Percentiles rank a stretch among this genome's conserved stretches.
Evolutionary conservation across 2,888 invertebrate species (phyloP).

Genomic region (Microctonus hyperodae): DNA sequence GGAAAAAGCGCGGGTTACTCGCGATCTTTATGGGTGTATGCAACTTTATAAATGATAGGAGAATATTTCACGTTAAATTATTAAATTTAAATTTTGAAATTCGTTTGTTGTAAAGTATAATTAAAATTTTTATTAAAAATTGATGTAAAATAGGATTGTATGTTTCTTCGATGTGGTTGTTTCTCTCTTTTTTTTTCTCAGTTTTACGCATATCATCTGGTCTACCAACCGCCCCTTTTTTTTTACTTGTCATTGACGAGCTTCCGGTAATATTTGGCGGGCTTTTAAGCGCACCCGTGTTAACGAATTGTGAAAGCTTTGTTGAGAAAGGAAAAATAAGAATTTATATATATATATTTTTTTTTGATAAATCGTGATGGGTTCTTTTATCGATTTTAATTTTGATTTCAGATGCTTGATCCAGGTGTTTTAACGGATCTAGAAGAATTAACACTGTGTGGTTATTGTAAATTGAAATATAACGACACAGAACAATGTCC

Average conservation of each 20-base stretch:
- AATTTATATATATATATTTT: constrained; percentile 11
- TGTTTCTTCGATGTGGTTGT: constrained; percentile 19
- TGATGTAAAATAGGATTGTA: too few relatives aligned
- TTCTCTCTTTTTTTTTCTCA: constrained; percentile 33
- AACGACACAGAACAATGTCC: constrained; percentile 77
- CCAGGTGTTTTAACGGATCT: constrained; percentile 72
- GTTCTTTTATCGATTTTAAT: too few relatives aligned
- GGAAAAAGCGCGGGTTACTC: constrained; percentile 23
- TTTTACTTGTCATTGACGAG: constrained; percentile 31
- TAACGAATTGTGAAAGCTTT: not conserved
- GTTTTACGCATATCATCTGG: constrained; percentile 14
- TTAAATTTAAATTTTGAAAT: not conserved
- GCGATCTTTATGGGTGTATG: not conserved
- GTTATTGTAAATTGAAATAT: constrained; percentile 78
- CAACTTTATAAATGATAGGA: not conserved
- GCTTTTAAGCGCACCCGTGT: constrained; percentile 57
- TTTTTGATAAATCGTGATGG: too few relatives aligned
- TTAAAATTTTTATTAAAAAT: not conserved
- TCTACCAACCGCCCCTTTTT: constrained; percentile 31
- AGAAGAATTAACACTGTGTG: constrained; percentile 78
- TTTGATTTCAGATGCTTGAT: constrained; percentile 67
- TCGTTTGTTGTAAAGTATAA: too few relatives aligned
- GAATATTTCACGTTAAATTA: not conserved
- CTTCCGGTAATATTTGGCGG: constrained; percentile 53
- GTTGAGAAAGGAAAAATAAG: too few relatives aligned